Percentiles rank a stretch among this genome's conserved stretches.
Conservation (phyloP, 2,113 vertebrate species). For the Crotalus viridis region DNA sequence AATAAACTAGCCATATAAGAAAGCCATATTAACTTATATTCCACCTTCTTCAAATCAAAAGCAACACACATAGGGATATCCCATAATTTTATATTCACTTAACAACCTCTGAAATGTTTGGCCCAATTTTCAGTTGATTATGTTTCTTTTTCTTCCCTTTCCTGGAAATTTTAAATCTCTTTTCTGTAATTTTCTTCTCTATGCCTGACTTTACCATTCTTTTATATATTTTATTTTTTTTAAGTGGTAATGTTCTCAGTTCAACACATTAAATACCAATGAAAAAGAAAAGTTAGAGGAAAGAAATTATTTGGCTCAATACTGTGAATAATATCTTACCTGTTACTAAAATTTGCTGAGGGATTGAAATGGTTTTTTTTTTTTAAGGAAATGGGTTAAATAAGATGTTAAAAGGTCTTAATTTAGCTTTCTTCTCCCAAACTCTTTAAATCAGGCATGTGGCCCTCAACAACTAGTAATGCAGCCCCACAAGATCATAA, state of each 20-base stretch:
- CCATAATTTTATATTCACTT: not conserved
- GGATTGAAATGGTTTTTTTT: not conserved
- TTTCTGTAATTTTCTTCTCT: not conserved
- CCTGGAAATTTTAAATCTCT: not conserved
- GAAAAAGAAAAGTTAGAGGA: not conserved
- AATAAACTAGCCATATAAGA: not conserved
- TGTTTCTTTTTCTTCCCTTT: not conserved
- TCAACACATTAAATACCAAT: not conserved
- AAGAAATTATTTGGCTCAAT: not conserved
- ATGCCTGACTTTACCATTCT: not conserved
- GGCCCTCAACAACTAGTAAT: not conserved
- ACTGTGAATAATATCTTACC: not conserved
- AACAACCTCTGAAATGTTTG: not conserved
- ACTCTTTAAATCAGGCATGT: not conserved
- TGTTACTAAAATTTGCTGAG: not conserved
- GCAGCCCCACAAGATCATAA: not conserved
- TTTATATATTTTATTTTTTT: not conserved
- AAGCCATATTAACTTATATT: not conserved
- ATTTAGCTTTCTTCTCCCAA: not conserved
- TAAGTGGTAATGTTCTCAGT: not conserved
- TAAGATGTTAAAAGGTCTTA: not conserved
- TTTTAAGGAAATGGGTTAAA: not conserved
- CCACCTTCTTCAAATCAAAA: not conserved
- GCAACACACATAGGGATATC: not conserved
- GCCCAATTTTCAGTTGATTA: not conserved